phyloP scores from a whole-genome alignment of 2,888 invertebrate species.

The Lochmaea capreae region DNA sequence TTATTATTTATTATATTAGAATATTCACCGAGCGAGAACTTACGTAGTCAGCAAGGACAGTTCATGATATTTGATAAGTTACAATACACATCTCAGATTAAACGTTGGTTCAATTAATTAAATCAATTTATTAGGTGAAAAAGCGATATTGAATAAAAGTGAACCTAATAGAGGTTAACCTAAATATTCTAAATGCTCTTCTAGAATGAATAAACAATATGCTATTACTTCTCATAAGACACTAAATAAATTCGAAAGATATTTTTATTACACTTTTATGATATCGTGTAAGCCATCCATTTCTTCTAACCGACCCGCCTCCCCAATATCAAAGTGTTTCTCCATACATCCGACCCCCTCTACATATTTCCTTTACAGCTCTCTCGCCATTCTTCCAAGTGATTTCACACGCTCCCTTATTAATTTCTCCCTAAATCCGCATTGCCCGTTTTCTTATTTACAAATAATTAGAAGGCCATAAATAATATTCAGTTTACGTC shows the following conservation, averaged over 20 bases:
- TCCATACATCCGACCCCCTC: conserved; percentile 17
- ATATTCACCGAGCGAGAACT: no score
- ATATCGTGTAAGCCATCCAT: not conserved
- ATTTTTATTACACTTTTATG: not conserved
- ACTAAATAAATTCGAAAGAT: not conserved
- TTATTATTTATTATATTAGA: no score
- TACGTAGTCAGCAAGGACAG: no score
- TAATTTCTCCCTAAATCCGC: conserved; percentile 46
- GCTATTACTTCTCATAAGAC: no score
- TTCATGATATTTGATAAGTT: no score
- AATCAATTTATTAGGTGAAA: no score
- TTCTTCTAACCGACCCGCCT: not conserved
- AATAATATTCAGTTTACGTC: conserved; percentile 54
- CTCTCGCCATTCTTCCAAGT: conserved; percentile 39
- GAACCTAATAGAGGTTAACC: no score
- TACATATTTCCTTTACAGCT: conserved; percentile 36
- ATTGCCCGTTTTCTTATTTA: conserved; percentile 52
- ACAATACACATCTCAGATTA: no score
- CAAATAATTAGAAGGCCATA: conserved; percentile 57
- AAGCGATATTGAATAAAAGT: no score
- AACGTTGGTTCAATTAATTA: no score
- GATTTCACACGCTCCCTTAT: conserved; percentile 47
- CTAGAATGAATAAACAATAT: no score
- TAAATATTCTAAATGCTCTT: no score
- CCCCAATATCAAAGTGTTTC: not conserved